Evolutionary conservation across 92 coral and sea anemone genomes (phyloP).

Genomic region (Zoanthus gigantus): DNA sequence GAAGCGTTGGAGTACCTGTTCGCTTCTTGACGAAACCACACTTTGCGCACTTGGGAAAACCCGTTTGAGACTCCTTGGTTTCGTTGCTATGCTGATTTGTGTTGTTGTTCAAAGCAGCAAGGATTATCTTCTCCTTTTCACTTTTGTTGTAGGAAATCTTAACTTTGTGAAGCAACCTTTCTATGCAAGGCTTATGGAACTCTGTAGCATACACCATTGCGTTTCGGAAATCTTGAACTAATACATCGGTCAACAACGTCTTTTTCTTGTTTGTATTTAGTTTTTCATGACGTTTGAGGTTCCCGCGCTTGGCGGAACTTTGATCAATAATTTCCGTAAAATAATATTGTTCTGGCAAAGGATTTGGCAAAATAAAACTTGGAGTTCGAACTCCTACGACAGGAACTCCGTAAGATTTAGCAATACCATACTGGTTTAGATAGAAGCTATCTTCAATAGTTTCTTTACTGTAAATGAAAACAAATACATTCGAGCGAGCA

Average conservation of each 20-base stretch:
- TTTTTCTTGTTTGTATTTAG: conserved; percentile 59
- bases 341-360: conserved; percentile 95
- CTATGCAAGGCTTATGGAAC: conserved; percentile 93
- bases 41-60: conserved; percentile 77
- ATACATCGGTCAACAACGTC: conserved; percentile 74
- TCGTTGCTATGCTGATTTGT: conserved; percentile 31
- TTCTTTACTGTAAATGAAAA: conserved; percentile 90
- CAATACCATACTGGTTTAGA: conserved; percentile 94
- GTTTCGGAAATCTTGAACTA: conserved; percentile 82
- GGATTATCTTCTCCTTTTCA: conserved; percentile 71
- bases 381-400: conserved; percentile 91
- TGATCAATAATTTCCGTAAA: conserved; percentile 90
- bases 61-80: conserved; percentile 38
- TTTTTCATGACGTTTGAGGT: conserved; percentile 59
- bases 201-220: conserved; percentile 96
- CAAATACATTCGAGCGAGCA: conserved; percentile 81
- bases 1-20: conserved; percentile 68
- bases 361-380: conserved; percentile 91
- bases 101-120: conserved; percentile 53
- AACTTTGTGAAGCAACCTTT: conserved; percentile 84
- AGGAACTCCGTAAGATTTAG: conserved; percentile 87
- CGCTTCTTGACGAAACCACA: conserved; percentile 77
- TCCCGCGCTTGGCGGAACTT: conserved; percentile 63
- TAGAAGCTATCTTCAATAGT: conserved; percentile 84
- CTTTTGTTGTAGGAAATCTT: conserved; percentile 71